These are phyloP conservation scores for Rutpela maculata DNA, from an alignment of 2,888 invertebrate species.

Conservation along the genomic window DNA sequence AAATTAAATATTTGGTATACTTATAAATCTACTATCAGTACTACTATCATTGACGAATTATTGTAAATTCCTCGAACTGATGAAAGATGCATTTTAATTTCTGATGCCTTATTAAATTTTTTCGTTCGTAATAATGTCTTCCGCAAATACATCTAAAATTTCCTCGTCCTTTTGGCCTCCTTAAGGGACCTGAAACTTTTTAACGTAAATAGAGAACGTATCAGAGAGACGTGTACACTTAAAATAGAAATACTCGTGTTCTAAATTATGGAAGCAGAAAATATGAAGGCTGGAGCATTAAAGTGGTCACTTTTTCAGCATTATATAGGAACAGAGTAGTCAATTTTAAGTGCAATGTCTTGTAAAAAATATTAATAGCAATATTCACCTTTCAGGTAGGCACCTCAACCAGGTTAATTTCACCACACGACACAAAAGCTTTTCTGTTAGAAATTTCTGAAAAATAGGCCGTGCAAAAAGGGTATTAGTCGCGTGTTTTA, in stretches of 20 bases:
- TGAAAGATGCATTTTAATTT: conserved; percentile 51
- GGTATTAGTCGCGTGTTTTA: not conserved
- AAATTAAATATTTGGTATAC: conserved; percentile 25
- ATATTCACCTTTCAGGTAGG: not conserved
- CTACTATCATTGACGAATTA: conserved; percentile 19
- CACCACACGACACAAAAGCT: conserved; percentile 1
- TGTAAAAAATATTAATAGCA: not conserved
- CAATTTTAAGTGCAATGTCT: not conserved
- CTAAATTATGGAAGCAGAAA: too few species aligned
- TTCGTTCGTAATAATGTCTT: conserved; percentile 59
- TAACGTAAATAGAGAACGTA: not conserved
- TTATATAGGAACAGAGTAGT: not conserved
- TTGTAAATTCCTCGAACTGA: conserved; percentile 24
- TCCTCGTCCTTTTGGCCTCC: conserved; percentile 58
- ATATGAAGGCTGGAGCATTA: not conserved
- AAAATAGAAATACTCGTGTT: not conserved
- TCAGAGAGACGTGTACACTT: not conserved
- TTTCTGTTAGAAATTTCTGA: not conserved
- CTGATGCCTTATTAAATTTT: conserved; percentile 57
- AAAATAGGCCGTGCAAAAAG: not conserved
- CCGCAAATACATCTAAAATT: conserved; percentile 57
- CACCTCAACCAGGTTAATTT: not conserved
- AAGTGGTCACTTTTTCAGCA: not conserved
- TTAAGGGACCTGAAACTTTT: conserved; percentile 7
- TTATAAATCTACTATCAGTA: not conserved